These are phyloP conservation scores for Limulus polyphemus DNA, from an alignment of 2,888 invertebrate genomes.

Conservation along the genomic window DNA sequence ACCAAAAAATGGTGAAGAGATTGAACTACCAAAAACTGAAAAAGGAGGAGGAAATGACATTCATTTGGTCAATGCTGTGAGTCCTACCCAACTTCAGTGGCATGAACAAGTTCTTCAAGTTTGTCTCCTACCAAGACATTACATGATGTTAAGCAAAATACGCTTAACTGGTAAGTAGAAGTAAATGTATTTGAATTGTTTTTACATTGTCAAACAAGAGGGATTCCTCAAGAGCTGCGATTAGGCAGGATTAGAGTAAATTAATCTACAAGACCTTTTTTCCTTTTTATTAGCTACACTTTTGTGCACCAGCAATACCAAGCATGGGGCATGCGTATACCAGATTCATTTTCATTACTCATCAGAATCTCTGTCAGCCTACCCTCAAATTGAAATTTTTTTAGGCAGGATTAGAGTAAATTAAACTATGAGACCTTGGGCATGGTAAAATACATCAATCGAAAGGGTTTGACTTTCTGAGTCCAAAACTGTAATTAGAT, in stretches of 20 bases:
- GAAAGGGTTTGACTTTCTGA: too few species aligned
- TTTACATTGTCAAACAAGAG: not conserved
- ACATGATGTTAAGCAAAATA: slow-evolving; percentile 18
- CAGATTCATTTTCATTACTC: too few species aligned
- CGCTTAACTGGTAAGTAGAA: slow-evolving; percentile 17
- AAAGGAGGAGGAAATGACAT: too few species aligned
- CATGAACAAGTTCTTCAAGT: slow-evolving; percentile 11
- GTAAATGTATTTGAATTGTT: not conserved
- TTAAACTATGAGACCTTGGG: too few species aligned
- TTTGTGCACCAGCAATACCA: not conserved
- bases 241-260: not conserved
- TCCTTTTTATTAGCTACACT: not conserved
- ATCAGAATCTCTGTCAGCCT: too few species aligned
- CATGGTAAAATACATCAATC: too few species aligned
- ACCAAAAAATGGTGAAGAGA: too few species aligned
- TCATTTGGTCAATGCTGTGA: slow-evolving; percentile 13
- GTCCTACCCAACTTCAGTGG: slow-evolving; percentile 16
- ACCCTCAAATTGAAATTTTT: too few species aligned
- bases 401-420: too few species aligned
- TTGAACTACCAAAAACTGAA: too few species aligned
- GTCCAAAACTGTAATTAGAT: too few species aligned
- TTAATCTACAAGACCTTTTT: not conserved
- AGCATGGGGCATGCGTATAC: not conserved
- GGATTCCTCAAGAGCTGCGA: not conserved
- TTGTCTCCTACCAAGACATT: slow-evolving; percentile 10